phyloP scores from a whole-genome alignment of 2,888 invertebrate genomes.

The Timema podura region DNA sequence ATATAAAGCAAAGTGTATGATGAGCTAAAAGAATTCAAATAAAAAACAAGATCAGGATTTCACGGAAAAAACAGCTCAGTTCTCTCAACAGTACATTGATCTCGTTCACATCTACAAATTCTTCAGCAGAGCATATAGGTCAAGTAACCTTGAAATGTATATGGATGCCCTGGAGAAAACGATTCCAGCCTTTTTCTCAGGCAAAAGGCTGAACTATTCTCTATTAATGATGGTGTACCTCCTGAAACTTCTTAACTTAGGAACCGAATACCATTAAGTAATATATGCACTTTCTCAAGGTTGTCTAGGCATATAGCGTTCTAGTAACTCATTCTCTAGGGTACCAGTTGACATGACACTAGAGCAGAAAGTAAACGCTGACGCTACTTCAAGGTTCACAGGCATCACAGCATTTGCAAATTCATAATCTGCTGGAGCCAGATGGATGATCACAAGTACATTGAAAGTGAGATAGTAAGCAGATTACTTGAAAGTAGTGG shows the following conservation, averaged over 20 bases:
- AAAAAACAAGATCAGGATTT: conserved; percentile 1
- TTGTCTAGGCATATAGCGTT: not conserved
- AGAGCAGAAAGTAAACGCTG: not conserved
- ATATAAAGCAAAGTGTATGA: not conserved
- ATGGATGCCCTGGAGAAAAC: conserved; percentile 1
- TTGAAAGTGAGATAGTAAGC: not conserved
- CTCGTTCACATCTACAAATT: not conserved
- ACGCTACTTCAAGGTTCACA: not conserved
- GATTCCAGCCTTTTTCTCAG: conserved; percentile 7
- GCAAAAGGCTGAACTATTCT: conserved; percentile 4
- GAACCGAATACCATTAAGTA: not conserved
- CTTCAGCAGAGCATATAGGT: not conserved
- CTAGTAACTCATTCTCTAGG: conserved; percentile 2
- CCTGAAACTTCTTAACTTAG: not conserved
- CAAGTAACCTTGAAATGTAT: not conserved
- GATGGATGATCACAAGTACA: not conserved
- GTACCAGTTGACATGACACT: not conserved
- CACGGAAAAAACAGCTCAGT: conserved; percentile 5
- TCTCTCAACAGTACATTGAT: not conserved
- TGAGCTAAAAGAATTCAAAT: not conserved
- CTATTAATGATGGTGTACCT: not conserved
- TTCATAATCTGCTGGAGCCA: not conserved
- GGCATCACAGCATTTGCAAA: not conserved
- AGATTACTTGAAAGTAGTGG: too few species aligned
- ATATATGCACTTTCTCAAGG: conserved; percentile 2